phyloP scores from a whole-genome alignment of 2,888 invertebrate species.

The Tenthredo scrophulariae region DNA sequence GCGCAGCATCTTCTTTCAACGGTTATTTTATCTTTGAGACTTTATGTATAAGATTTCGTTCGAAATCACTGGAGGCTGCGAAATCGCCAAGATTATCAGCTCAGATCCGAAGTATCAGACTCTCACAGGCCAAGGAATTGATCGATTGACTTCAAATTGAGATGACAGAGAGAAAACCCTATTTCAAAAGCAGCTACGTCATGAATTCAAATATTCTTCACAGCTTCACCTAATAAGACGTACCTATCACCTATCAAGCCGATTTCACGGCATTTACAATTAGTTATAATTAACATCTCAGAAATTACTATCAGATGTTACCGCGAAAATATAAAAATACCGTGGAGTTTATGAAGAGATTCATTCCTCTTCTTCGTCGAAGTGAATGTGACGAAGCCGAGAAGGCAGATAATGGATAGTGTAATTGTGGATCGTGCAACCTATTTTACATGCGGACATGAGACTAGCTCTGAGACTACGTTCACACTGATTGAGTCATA shows the following conservation, averaged over 20 bases:
- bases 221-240: neutral
- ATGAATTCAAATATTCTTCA: neutral
- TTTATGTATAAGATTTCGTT: neutral
- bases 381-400: neutral
- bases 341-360: neutral
- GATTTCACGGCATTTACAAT: neutral
- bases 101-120: neutral
- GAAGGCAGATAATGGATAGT: neutral
- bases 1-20: conserved; percentile 1
- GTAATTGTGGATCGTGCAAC: conserved; percentile 42
- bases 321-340: neutral
- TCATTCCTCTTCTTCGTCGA: neutral
- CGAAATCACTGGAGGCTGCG: neutral
- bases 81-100: neutral
- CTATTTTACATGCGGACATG: conserved; percentile 22
- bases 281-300: neutral
- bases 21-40: neutral
- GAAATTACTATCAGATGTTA: neutral
- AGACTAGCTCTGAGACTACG: neutral
- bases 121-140: neutral
- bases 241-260: neutral
- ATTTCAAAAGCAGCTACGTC: neutral
- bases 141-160: conserved; percentile 2
- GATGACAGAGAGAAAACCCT: neutral
- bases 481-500: conserved; percentile 48